phyloP scores from a whole-genome alignment of 1,140 invertebrate genomes.

The Palaemon carinicauda region DNA sequence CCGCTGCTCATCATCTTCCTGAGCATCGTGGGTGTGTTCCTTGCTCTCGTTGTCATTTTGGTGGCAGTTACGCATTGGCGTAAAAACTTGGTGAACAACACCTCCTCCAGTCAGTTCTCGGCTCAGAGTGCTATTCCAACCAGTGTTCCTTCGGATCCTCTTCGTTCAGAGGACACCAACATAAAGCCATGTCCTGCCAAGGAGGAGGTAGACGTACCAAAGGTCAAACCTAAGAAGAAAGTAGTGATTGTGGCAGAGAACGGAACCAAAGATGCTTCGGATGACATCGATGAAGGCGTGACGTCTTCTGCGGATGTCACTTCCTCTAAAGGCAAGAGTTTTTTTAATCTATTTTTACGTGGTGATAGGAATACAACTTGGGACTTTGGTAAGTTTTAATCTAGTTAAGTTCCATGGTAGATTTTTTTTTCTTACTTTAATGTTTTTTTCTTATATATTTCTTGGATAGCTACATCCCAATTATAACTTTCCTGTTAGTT shows the following conservation, averaged over 20 bases:
- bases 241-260: constrained; percentile 17
- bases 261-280: constrained; percentile 30
- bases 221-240: constrained; percentile 17
- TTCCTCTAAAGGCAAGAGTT: constrained; percentile 23
- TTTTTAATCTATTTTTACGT: no score
- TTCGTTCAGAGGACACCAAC: neutral
- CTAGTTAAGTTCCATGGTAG: no score
- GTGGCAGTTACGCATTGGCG: constrained; percentile 41
- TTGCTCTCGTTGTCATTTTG: constrained; percentile 36
- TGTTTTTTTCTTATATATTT: no score
- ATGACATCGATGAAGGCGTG: neutral
- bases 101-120: neutral
- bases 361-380: no score
- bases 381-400: no score
- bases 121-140: neutral
- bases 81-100: neutral
- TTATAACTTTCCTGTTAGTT: no score
- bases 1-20: constrained; percentile 55
- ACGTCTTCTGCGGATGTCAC: neutral
- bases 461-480: no score
- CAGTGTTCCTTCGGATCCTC: neutral
- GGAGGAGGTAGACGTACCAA: neutral
- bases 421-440: no score
- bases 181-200: neutral
- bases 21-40: constrained; percentile 45